A percentile compares a stretch with the other conserved stretches of the same genome.
Conservation (phyloP, 2,113 vertebrate genomes). For the Garra rufa region DNA sequence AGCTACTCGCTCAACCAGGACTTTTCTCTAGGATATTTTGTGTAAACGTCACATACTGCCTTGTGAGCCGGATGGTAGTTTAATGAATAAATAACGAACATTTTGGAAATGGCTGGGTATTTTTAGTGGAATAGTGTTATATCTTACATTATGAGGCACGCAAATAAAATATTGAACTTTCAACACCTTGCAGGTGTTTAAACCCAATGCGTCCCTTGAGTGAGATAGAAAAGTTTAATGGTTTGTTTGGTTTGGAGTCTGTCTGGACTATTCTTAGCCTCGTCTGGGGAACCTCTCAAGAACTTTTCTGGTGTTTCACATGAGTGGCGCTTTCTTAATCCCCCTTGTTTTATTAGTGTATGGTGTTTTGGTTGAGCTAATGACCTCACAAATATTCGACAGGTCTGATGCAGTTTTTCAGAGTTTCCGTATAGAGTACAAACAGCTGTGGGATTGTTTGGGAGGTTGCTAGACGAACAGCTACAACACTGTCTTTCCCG, state of each 20-base stretch:
- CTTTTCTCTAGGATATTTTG: constrained; percentile 19
- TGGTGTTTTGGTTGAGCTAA: constrained; percentile 23
- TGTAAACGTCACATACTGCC: constrained; percentile 20
- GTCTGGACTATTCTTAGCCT: constrained; percentile 61
- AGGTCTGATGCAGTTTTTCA: not conserved
- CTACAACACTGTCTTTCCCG: not conserved
- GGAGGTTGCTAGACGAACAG: constrained; percentile 17
- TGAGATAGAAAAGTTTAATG: constrained; percentile 55
- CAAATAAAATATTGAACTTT: constrained; percentile 56
- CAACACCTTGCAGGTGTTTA: constrained; percentile 58
- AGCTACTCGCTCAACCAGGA: not conserved
- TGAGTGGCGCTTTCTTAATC: constrained; percentile 37
- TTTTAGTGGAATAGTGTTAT: constrained; percentile 48
- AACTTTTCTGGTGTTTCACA: constrained; percentile 40
- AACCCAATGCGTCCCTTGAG: constrained; percentile 51
- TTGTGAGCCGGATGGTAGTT: constrained; percentile 34
- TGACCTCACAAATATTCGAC: constrained; percentile 31
- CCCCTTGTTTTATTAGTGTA: constrained; percentile 39
- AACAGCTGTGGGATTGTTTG: constrained; percentile 33
- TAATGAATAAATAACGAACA: constrained; percentile 12
- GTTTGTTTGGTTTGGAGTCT: constrained; percentile 60
- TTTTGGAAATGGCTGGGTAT: constrained; percentile 26
- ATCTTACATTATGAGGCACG: constrained; percentile 52
- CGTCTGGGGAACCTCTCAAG: constrained; percentile 52
- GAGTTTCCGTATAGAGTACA: constrained; percentile 15